Conservation (phyloP, 1,140 invertebrate species). For the Heliconius congener region DNA sequence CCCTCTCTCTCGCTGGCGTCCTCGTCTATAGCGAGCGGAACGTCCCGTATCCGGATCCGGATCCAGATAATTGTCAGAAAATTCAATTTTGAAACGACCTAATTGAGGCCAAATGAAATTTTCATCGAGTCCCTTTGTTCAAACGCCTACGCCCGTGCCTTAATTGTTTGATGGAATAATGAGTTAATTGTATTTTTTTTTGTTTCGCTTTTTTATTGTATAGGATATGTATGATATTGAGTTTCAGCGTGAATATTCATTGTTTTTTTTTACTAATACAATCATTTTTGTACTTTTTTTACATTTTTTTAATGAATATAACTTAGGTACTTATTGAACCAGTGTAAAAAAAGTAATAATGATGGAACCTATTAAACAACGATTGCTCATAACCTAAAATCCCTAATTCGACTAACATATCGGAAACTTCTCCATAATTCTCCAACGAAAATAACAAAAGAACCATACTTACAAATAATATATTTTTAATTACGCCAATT, state of each 20-base stretch:
- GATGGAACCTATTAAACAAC: too few relatives aligned
- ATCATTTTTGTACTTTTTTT: background rate
- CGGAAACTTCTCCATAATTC: background rate
- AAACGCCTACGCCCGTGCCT: constrained; percentile 52
- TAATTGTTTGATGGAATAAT: constrained; percentile 72
- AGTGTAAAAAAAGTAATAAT: too few relatives aligned
- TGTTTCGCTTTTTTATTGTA: constrained; percentile 32
- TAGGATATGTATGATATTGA: constrained; percentile 7
- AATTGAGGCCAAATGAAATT: constrained; percentile 76
- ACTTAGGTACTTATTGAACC: too few relatives aligned
- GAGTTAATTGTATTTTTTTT: constrained; percentile 54
- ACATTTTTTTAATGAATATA: too few relatives aligned
- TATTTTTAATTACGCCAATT: constrained; percentile 37
- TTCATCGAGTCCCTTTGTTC: constrained; percentile 69
- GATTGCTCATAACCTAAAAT: too few relatives aligned
- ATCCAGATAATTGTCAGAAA: constrained; percentile 74
- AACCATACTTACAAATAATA: constrained; percentile 18
- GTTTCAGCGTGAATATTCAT: constrained; percentile 14
- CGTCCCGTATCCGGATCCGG: constrained; percentile 76
- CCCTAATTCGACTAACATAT: too few relatives aligned
- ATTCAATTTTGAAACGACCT: constrained; percentile 72
- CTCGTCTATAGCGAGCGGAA: constrained; percentile 60
- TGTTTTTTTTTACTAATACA: constrained; percentile 4
- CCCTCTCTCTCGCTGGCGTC: constrained; percentile 38
- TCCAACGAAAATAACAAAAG: background rate